phyloP scores from a whole-genome alignment of 2,888 invertebrate species.

The Pasiphila rectangulata region DNA sequence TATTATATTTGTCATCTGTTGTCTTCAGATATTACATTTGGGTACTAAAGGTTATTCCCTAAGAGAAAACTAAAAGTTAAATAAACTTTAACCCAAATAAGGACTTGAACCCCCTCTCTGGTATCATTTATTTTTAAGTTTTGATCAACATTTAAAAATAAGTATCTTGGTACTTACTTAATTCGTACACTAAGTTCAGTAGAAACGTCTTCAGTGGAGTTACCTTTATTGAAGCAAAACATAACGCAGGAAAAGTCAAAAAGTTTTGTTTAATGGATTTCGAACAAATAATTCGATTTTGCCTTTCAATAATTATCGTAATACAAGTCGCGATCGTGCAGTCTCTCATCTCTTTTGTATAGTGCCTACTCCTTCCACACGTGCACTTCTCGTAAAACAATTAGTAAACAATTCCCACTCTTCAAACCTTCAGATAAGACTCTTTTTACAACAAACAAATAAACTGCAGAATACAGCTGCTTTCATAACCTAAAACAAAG shows the following conservation, averaged over 20 bases:
- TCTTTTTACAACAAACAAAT: constrained; percentile 53
- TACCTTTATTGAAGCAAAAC: no score
- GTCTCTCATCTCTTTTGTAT: constrained; percentile 49
- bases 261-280: neutral
- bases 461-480: constrained; percentile 62
- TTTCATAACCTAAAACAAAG: constrained; percentile 37
- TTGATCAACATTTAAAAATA: constrained; percentile 4
- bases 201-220: no score
- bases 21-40: no score
- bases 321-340: constrained; percentile 68
- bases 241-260: no score
- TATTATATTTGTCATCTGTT: no score
- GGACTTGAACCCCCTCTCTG: no score
- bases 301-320: constrained; percentile 67
- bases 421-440: constrained; percentile 55
- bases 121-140: no score
- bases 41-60: no score
- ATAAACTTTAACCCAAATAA: no score
- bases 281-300: constrained; percentile 57
- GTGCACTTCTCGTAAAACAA: constrained; percentile 65
- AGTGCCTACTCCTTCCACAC: constrained; percentile 53
- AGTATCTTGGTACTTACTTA: no score
- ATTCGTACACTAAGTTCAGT: no score
- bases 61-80: no score
- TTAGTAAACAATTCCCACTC: constrained; percentile 59